These are phyloP conservation scores for Meloidogyne exigua DNA, from an alignment of 1,140 invertebrate genomes.

Conservation along the genomic window DNA sequence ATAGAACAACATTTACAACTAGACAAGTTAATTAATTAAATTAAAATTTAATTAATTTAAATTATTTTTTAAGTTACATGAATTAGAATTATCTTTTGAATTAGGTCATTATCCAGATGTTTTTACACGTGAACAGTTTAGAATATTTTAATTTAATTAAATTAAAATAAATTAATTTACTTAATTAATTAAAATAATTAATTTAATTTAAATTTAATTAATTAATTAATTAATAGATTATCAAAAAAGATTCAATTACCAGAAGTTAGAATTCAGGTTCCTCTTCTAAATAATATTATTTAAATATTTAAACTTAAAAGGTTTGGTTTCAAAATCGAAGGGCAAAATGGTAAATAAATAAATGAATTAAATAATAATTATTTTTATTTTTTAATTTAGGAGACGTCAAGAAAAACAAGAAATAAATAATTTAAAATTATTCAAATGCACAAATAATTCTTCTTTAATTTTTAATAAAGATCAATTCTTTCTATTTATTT, in stretches of 20 bases:
- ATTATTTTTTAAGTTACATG: not conserved
- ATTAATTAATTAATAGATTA: constrained; percentile 67
- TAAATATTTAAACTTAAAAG: not conserved
- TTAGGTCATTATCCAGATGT: constrained; percentile 85
- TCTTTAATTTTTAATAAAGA: not conserved
- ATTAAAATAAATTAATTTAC: no score
- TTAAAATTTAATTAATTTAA: not conserved
- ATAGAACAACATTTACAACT: constrained; percentile 97
- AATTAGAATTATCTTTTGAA: constrained; percentile 65
- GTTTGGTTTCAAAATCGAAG: constrained; percentile 32
- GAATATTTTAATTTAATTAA: not conserved
- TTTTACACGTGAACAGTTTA: constrained; percentile 80
- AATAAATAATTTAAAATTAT: constrained; percentile 26
- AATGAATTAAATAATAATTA: not conserved
- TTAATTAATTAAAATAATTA: not conserved
- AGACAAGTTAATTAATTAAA: constrained; percentile 33
- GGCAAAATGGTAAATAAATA: constrained; percentile 26
- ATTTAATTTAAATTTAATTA: not conserved
- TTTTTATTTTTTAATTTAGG: not conserved
- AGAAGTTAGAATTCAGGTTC: constrained; percentile 90
- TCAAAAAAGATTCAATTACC: constrained; percentile 95
- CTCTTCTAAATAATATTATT: not conserved
- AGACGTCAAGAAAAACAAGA: constrained; percentile 27
- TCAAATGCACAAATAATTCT: not conserved
- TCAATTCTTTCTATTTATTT: no score